These are phyloP conservation scores for Jordanella pulchra DNA, from an alignment of 2,797 vertebrate species.

Conservation along the genomic window DNA sequence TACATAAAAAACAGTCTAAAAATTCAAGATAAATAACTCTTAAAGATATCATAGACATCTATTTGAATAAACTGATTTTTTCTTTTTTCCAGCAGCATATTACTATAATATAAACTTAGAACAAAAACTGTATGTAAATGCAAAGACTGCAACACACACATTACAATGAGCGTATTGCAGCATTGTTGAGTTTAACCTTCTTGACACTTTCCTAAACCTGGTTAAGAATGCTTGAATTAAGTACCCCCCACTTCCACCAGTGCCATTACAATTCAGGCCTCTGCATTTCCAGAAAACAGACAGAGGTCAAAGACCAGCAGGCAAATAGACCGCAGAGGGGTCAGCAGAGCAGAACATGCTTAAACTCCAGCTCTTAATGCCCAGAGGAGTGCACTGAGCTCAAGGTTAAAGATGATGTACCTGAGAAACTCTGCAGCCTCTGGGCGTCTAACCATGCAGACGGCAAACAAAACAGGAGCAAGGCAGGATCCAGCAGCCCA, in stretches of 20 bases:
- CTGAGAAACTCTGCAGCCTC: conserved; percentile 70
- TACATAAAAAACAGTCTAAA: neutral
- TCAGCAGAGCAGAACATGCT: conserved; percentile 73
- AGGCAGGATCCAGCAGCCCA: conserved; percentile 68
- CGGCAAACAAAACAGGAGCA: conserved; percentile 61
- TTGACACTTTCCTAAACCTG: neutral
- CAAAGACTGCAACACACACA: neutral
- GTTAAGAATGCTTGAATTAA: neutral
- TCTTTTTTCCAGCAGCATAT: neutral
- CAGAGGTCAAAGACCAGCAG: conserved; percentile 28
- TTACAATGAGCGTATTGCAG: neutral
- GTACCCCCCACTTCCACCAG: neutral
- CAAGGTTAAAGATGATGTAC: conserved; percentile 42
- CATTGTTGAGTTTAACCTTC: neutral
- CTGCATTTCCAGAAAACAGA: conserved; percentile 10
- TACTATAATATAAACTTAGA: neutral
- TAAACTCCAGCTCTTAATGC: conserved; percentile 76
- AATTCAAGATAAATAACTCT: no score
- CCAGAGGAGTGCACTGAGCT: conserved; percentile 11
- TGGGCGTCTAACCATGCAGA: conserved; percentile 78
- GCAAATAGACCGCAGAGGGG: conserved; percentile 31
- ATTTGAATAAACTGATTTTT: neutral
- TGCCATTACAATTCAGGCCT: conserved; percentile 16
- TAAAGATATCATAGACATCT: neutral
- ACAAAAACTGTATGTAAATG: neutral